Evolutionary conservation across 2,888 invertebrate species (phyloP).

Genomic region (Gasteruption jaculator): DNA sequence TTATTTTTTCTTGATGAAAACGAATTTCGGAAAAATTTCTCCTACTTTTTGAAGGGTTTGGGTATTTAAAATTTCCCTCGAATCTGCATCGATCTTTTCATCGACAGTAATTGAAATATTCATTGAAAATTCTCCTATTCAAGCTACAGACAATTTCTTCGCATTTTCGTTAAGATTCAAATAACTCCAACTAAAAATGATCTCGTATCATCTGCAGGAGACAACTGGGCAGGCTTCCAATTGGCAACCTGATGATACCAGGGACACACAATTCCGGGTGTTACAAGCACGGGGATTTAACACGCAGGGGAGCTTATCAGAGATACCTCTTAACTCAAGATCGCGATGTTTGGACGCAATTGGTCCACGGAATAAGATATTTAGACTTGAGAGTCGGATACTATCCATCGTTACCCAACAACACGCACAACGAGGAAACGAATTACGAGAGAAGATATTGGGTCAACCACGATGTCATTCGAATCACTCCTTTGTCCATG

Average conservation of each 20-base stretch:
- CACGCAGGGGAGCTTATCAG: conserved; percentile 47
- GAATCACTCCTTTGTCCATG: conserved; percentile 64
- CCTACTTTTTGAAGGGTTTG: neutral
- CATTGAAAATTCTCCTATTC: too few species aligned
- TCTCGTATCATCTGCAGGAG: conserved; percentile 54
- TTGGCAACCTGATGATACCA: conserved; percentile 53
- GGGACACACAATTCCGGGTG: conserved; percentile 63
- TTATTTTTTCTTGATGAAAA: neutral
- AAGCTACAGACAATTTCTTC: too few species aligned
- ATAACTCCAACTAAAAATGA: too few species aligned
- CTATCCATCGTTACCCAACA: conserved; percentile 49
- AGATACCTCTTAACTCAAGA: conserved; percentile 64
- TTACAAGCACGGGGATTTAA: conserved; percentile 55
- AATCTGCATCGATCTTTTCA: too few species aligned
- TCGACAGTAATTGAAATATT: too few species aligned
- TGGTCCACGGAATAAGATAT: conserved; percentile 80
- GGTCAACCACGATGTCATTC: conserved; percentile 70
- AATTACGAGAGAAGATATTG: conserved; percentile 57
- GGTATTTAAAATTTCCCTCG: conserved; percentile 3
- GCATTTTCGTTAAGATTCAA: too few species aligned
- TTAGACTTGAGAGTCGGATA: conserved; percentile 77
- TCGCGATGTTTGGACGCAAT: conserved; percentile 74
- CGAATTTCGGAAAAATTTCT: neutral
- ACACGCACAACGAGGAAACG: conserved; percentile 24
- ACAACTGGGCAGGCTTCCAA: conserved; percentile 58